phyloP scores from a whole-genome alignment of 2,888 invertebrate genomes.

The Sepioteuthis lessoniana region DNA sequence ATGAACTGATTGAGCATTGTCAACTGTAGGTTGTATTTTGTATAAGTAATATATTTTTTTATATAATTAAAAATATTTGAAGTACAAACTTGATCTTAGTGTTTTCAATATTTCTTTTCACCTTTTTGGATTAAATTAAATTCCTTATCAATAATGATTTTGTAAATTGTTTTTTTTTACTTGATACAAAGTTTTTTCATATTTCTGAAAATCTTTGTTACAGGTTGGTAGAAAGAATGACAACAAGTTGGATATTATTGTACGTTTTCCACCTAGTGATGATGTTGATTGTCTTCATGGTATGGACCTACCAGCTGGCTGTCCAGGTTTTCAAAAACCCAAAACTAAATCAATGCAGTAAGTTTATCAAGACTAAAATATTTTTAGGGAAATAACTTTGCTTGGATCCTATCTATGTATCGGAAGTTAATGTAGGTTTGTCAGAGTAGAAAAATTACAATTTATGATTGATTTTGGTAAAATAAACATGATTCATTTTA shows the following conservation, averaged over 20 bases:
- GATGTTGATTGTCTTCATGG: too few species aligned
- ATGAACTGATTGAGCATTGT: too few species aligned
- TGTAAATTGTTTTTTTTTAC: not conserved
- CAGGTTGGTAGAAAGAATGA: not conserved
- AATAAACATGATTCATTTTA: not conserved
- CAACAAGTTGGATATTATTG: not conserved
- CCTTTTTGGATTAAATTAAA: too few species aligned
- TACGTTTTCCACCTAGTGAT: not conserved
- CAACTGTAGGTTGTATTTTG: too few species aligned
- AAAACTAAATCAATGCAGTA: not conserved
- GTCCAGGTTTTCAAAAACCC: not conserved
- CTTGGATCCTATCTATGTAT: not conserved
- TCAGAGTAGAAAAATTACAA: not conserved
- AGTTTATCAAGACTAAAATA: not conserved
- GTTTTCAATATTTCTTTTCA: too few species aligned
- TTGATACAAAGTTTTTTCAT: not conserved
- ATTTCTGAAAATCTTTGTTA: not conserved
- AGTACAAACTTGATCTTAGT: too few species aligned
- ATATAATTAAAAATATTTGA: too few species aligned
- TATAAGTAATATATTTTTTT: too few species aligned
- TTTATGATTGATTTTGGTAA: not conserved
- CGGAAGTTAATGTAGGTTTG: not conserved
- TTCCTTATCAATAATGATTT: not conserved
- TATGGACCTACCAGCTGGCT: not conserved
- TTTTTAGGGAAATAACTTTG: conserved; percentile 35